phyloP scores from a whole-genome alignment of 92 coral and sea anemone species.

The Siderastrea radians region DNA sequence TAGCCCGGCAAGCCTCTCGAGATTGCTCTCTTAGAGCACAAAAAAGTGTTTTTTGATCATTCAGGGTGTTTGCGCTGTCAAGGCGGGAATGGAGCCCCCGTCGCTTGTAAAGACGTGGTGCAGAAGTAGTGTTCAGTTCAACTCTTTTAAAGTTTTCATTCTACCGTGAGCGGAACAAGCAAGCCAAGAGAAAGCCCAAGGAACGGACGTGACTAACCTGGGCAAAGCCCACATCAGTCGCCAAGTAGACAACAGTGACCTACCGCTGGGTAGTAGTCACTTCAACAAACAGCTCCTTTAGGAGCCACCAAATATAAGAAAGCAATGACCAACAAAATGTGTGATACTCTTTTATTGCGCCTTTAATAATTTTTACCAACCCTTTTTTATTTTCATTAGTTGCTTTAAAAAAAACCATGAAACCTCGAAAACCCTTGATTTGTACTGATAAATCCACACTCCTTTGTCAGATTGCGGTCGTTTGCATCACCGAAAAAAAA shows the following conservation, averaged over 20 bases:
- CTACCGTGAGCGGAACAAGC: conserved; percentile 1
- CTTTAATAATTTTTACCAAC: too few species aligned
- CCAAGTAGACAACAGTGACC: background rate
- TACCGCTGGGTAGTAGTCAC: conserved; percentile 6
- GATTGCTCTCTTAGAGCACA: conserved; percentile 32
- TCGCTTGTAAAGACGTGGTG: conserved; percentile 41
- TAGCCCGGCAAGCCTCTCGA: conserved; percentile 61
- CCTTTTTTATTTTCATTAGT: background rate
- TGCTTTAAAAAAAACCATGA: background rate
- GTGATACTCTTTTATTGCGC: conserved; percentile 3
- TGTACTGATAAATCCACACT: background rate
- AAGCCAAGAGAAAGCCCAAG: background rate
- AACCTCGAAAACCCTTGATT: background rate
- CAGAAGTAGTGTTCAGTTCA: conserved; percentile 15
- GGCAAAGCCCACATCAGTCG: conserved; percentile 3
- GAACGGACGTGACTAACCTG: background rate
- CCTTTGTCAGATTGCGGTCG: conserved; percentile 5
- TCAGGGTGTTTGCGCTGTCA: conserved; percentile 28
- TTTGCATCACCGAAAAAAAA: conserved; percentile 8
- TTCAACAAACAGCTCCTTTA: conserved; percentile 65
- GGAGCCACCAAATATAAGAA: conserved; percentile 58
- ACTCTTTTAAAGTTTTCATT: background rate
- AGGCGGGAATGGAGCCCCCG: conserved; percentile 43
- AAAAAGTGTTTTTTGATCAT: conserved; percentile 45
- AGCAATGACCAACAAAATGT: conserved; percentile 1